phyloP scores from a whole-genome alignment of 2,113 vertebrate genomes.

The Rhinichthys klamathensis region DNA sequence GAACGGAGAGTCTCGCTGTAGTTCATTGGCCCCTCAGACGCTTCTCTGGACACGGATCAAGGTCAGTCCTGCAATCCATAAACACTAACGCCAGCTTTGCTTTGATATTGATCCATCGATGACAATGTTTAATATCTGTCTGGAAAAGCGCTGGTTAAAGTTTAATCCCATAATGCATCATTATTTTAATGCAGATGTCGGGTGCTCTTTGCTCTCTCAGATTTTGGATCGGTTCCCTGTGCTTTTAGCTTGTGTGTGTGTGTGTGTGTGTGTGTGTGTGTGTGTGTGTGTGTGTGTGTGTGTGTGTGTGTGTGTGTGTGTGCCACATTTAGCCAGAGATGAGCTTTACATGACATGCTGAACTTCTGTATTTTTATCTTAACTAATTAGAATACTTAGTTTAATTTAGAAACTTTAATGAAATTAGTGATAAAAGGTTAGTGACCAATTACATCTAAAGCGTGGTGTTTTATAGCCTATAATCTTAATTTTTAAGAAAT shows the following conservation, averaged over 20 bases:
- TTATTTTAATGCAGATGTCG: not conserved
- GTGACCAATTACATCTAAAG: no score
- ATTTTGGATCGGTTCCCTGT: not conserved
- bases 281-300: not conserved
- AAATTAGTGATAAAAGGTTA: no score
- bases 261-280: not conserved
- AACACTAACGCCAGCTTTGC: not conserved
- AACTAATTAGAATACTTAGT: no score
- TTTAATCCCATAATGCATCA: not conserved
- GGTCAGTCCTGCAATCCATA: not conserved
- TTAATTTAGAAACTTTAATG: no score
- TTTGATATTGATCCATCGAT: not conserved
- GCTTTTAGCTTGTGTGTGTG: not conserved
- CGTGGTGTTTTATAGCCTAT: not conserved
- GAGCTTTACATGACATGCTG: not conserved
- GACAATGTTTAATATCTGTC: not conserved
- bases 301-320: no score
- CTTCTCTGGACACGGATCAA: not conserved
- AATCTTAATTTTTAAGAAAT: not conserved
- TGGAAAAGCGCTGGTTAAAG: not conserved
- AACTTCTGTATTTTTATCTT: not conserved
- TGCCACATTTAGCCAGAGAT: not conserved
- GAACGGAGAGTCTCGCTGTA: not conserved
- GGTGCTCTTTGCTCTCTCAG: not conserved
- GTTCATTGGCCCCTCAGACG: not conserved